Evolutionary conservation across 1,140 invertebrate genomes (phyloP).

Genomic region (Megalopta genalis): DNA sequence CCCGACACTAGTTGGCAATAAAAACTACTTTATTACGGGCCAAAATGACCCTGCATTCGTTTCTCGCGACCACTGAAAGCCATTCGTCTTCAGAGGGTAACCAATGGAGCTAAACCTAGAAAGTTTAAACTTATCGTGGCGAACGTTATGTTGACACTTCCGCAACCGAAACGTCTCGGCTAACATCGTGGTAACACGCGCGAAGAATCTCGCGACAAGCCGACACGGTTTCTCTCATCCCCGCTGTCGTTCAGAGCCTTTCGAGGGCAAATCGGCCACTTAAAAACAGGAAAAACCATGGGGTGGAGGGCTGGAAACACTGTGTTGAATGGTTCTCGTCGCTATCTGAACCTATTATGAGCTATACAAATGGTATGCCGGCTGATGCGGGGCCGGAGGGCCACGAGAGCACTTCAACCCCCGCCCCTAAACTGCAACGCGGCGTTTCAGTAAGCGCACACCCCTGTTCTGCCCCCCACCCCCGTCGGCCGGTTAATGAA

Average conservation of each 20-base stretch:
- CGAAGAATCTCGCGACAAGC: neutral
- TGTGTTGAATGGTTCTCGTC: conserved; percentile 39
- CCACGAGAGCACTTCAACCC: conserved; percentile 42
- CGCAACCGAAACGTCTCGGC: no score
- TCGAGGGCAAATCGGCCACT: conserved; percentile 20
- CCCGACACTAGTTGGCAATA: no score
- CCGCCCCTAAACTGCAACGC: conserved; percentile 24
- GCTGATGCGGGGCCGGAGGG: conserved; percentile 17
- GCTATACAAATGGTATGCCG: conserved; percentile 73
- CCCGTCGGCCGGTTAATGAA: conserved; percentile 70
- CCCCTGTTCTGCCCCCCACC: neutral
- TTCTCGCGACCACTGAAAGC: no score
- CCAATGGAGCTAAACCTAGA: no score
- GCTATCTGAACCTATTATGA: conserved; percentile 73
- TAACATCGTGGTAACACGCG: no score
- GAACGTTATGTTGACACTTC: no score
- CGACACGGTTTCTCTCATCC: neutral
- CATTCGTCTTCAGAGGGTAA: no score
- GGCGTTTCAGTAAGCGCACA: conserved; percentile 34
- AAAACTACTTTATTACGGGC: no score
- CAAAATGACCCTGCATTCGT: no score
- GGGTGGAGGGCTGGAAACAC: neutral
- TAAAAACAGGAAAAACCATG: conserved; percentile 22
- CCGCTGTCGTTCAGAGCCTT: conserved; percentile 30
- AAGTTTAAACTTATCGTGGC: no score